Base-by-base conservation (phyloP, 2,797 vertebrate species). In the Pseudomugil tenellus region DNA sequence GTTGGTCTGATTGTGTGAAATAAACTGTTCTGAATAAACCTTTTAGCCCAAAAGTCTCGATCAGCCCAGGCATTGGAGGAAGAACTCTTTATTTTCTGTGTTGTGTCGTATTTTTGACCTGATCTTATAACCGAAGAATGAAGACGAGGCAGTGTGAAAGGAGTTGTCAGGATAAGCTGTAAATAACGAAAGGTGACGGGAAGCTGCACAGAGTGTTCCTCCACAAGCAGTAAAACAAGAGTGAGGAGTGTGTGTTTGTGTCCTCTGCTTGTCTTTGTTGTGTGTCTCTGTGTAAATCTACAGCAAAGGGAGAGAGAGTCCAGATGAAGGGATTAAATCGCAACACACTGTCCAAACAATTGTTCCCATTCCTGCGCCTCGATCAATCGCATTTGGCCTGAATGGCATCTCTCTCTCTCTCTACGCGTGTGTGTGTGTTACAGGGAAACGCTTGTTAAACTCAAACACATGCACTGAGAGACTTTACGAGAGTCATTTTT, bases 241-340 rank as follows among this genome's bases (percentile, higher is more conserved):
- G 43, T 21, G 43, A 48, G 43, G 43, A 21, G 58, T 59, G 41
- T 49, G 63, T 67, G 26, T 59, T 23, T 37, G 23, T 58, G 31
- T 68, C 46, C 31, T 43, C 43, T 57, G 14, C 32, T 16, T 39
- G 14, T 26, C 25, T 53, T 58, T 54, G 52, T 35, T 59, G 51
- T 71, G 37, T 65, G 68, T n/a, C 61, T 52, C 23, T 58, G 56
- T 67, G 73, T n/a, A 67, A 19, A 56, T 49, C 51, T 43, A 6
- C n/a, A 56, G 83, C 71, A 51, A 71, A 63, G 74, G 19, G 46
- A 65, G 67, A 73, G 58, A 76, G 79, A 59, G 56, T 83, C 89
- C 88, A 91, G 89, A 92, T 92, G 88, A 91, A 87, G 74, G 84
- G 90, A 92, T 91, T 93, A 91, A 85, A 82, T 88, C 81, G 84